Evolutionary conservation across 2,888 invertebrate species (phyloP), one percentile per base, ranked within the genome.

Genomic region (Stramonita haemastoma): DNA sequence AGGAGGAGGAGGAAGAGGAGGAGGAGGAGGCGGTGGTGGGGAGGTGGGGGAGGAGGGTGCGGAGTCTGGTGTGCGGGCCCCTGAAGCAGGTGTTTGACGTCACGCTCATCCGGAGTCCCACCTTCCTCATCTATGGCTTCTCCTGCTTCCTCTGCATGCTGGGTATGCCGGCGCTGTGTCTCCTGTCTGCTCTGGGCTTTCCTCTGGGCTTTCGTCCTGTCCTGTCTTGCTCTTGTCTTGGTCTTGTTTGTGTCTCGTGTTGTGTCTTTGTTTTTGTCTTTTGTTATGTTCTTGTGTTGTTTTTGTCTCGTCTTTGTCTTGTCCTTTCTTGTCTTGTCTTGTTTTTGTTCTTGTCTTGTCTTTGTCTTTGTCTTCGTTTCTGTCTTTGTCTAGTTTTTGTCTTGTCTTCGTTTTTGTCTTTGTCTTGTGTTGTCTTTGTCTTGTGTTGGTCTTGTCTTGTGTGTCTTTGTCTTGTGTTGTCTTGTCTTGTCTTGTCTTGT

Each of bases 71-170:
- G 22, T 13, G 77, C 15, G 70, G 87, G 26, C 88, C 89, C 4
- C 73, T 91, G n/a, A 36, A 26, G n/a, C 57, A 46, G 46, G 57
- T 98, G 98, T 97, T 99, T 95, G 99, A 99, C 95, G 97, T 98
- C 70, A 97, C 97, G 88, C 96, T 99, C 0, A 97, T 99, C 88
- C 97, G 97, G 95, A 98, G 98, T 70, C 98, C 98, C 0, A 98
- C 98, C 0, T 99, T 99, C 96, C 89, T 94, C 22, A 89, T 95
- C 15, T 95, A 95, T 89, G 93, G 94, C 1, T 32, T 93, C 0
- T 94, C 95, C 5, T 95, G 91, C 79, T 90, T 91, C 66, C 57
- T 91, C 46, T 90, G 90, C 34, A 91, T 91, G 91, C 86, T 89
- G n/a, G 91, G 91, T 91, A 29, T 5, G 11, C 73, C 22, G 6